Evolutionary conservation across 2,888 invertebrate genomes (phyloP).

Genomic region (Hypolimnas misippus): DNA sequence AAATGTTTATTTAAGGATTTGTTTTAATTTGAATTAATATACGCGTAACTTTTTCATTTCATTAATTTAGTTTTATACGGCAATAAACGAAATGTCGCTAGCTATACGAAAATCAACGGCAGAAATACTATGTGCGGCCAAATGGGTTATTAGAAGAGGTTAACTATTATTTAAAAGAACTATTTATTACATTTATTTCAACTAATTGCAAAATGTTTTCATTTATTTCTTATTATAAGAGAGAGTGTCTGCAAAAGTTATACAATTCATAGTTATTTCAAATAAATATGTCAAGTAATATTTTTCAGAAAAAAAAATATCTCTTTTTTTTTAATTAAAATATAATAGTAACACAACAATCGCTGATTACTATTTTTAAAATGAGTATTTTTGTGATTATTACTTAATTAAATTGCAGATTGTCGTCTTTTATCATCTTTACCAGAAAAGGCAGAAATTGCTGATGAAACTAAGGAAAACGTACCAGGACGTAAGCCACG

Average conservation of each 20-base stretch:
- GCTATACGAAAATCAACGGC: slow-evolving; percentile 56
- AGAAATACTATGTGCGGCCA: slow-evolving; percentile 58
- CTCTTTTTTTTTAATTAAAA: no score
- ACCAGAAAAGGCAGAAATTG: slow-evolving; percentile 55
- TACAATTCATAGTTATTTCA: no score
- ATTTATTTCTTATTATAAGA: no score
- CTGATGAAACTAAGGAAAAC: slow-evolving; percentile 45
- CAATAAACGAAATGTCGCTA: slow-evolving; percentile 58
- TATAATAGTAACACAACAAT: no score
- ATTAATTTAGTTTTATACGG: neutral
- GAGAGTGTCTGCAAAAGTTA: no score
- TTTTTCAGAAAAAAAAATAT: no score
- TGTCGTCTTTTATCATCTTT: slow-evolving; percentile 61
- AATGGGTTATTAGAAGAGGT: slow-evolving; percentile 75
- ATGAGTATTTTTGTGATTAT: no score
- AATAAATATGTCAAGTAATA: no score
- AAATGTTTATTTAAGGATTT: neutral
- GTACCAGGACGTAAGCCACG: slow-evolving; percentile 49
- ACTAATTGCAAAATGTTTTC: no score
- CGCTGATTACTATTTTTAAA: no score
- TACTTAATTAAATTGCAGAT: slow-evolving; percentile 59
- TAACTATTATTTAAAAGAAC: slow-evolving; percentile 46
- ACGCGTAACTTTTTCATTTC: neutral
- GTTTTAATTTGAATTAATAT: neutral
- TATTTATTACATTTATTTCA: no score